Percentiles rank a stretch among this genome's conserved stretches.
phyloP scores from a whole-genome alignment of 2,113 vertebrate genomes.

The Sigmodon hispidus region DNA sequence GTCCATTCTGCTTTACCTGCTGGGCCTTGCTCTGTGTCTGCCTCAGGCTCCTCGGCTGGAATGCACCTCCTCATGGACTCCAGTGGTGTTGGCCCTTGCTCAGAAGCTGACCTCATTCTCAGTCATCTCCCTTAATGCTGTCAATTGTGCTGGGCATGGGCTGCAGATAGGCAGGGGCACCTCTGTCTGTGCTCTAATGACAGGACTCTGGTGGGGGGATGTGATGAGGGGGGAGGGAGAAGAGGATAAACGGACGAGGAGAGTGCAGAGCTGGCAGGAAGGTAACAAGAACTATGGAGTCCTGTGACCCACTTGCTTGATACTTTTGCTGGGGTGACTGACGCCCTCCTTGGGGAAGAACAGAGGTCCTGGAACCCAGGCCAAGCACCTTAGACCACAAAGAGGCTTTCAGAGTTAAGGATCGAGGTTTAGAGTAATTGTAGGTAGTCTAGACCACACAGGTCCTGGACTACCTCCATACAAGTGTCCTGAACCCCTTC shows the following conservation, averaged over 20 bases:
- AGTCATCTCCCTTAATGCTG: too few relatives aligned
- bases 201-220: background rate
- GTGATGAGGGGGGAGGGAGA: too few relatives aligned
- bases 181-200: background rate
- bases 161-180: background rate
- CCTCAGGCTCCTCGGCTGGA: rapidly evolving
- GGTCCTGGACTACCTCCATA: background rate
- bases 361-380: background rate
- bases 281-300: background rate
- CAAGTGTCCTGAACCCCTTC: background rate
- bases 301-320: background rate
- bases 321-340: background rate
- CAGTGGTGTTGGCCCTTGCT: rapidly evolving
- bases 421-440: too few relatives aligned
- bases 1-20: background rate
- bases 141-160: background rate
- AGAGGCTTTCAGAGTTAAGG: background rate
- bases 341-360: background rate
- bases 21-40: background rate
- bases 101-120: background rate
- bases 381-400: background rate
- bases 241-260: background rate
- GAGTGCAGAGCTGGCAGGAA: background rate
- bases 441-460: background rate
- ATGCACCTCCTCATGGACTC: rapidly evolving